Percentiles rank a stretch among this genome's conserved stretches.
phyloP scores from a whole-genome alignment of 2,888 invertebrate genomes.

The Scaptomyza reducta region DNA sequence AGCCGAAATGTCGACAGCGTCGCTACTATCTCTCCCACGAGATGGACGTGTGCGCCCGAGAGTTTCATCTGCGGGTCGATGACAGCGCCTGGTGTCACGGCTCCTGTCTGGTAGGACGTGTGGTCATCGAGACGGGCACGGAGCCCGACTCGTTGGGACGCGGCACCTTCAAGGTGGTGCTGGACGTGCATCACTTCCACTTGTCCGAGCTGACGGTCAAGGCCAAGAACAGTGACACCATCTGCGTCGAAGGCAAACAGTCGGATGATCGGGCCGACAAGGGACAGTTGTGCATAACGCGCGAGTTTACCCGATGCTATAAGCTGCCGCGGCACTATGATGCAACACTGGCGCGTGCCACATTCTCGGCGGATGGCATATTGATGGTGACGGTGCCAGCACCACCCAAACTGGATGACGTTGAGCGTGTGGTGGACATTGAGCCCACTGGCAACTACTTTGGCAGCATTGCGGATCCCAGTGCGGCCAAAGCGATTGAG shows the following conservation, averaged over 20 bases:
- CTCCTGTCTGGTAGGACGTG: conserved; percentile 78
- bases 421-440: conserved; percentile 80
- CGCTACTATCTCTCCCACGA: conserved; percentile 69
- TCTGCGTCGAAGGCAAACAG: conserved; percentile 80
- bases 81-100: conserved; percentile 81
- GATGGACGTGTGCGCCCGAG: conserved; percentile 76
- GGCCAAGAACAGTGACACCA: conserved; percentile 79
- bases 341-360: conserved; percentile 79
- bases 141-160: conserved; percentile 76
- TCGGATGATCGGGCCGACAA: conserved; percentile 73
- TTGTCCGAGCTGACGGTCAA: conserved; percentile 79
- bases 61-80: conserved; percentile 69
- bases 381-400: conserved; percentile 82
- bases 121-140: conserved; percentile 77
- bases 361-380: conserved; percentile 81
- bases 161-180: conserved; percentile 80
- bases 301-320: conserved; percentile 80
- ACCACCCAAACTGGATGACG: conserved; percentile 80
- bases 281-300: conserved; percentile 78
- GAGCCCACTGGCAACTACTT: conserved; percentile 79
- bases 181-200: conserved; percentile 82
- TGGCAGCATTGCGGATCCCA: conserved; percentile 73
- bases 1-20: conserved; percentile 64
- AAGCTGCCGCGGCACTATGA: conserved; percentile 82
- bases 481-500: conserved; percentile 67